Evolutionary conservation across 2,888 invertebrate genomes (phyloP).

Genomic region (Himalopsyche kuldschensis): DNA sequence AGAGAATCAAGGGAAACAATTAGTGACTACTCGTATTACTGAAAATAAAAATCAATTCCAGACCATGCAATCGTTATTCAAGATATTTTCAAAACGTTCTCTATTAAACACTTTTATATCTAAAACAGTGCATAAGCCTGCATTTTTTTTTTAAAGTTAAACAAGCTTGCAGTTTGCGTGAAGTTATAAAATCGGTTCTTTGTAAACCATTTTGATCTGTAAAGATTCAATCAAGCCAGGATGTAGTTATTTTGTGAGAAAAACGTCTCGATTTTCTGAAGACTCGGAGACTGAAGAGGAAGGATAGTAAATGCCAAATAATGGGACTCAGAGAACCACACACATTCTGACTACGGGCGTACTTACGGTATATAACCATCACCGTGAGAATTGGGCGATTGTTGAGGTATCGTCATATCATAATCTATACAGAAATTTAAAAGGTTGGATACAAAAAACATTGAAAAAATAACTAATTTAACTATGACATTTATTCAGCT

Average conservation of each 20-base stretch:
- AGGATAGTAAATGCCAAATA: background rate
- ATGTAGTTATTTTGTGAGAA: background rate
- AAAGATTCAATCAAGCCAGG: background rate
- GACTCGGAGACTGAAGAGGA: background rate
- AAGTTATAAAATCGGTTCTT: background rate
- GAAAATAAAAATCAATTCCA: background rate
- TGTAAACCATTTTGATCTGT: background rate
- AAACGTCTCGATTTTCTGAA: background rate
- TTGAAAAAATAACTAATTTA: background rate
- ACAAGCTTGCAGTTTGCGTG: background rate
- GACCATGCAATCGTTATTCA: background rate
- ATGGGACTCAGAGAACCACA: background rate
- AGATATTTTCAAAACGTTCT: background rate
- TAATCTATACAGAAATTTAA: conserved; percentile 37
- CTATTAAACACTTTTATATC: background rate
- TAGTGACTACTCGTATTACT: background rate
- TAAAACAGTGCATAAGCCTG: background rate
- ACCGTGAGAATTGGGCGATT: conserved; percentile 36
- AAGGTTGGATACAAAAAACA: conserved; percentile 1
- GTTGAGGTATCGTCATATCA: conserved; percentile 34
- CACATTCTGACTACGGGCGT: conserved; percentile 25
- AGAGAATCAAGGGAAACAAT: background rate
- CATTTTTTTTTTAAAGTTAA: background rate
- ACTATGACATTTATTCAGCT: background rate
- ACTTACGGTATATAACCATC: conserved; percentile 43